Conservation (phyloP, 2,888 invertebrate species). For the Papilio elwesi region DNA sequence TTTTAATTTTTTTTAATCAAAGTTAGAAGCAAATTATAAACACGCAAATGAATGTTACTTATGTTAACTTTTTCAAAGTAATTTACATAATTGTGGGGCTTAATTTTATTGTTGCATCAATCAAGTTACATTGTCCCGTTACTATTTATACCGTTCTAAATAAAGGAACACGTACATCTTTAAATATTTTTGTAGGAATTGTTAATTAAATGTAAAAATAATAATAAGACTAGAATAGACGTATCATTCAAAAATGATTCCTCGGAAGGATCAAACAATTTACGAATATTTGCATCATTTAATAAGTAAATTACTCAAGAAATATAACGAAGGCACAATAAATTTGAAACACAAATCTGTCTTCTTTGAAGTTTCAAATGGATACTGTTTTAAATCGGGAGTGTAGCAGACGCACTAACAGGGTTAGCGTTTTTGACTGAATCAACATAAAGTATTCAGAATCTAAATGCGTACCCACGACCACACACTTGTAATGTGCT, state of each 20-base stretch:
- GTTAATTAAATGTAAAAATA: too few relatives aligned
- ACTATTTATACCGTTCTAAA: too few relatives aligned
- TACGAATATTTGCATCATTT: background rate
- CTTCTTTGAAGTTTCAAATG: conserved; percentile 34
- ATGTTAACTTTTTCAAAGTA: conserved; percentile 9
- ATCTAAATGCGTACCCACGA: conserved; percentile 73
- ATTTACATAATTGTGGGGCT: conserved; percentile 5
- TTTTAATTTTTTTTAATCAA: background rate
- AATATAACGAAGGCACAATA: background rate
- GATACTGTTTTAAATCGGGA: conserved; percentile 14
- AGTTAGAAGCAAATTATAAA: background rate
- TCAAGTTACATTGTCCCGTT: background rate
- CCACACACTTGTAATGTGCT: conserved; percentile 52
- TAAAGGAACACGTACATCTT: too few relatives aligned
- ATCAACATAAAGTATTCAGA: conserved; percentile 56
- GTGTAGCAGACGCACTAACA: conserved; percentile 30
- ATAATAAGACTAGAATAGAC: background rate
- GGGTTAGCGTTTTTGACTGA: conserved; percentile 34
- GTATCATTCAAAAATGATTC: too few relatives aligned
- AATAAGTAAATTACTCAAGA: background rate
- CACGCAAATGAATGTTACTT: conserved; percentile 3
- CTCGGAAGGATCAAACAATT: too few relatives aligned
- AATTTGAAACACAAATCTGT: conserved; percentile 20
- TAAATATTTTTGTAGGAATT: too few relatives aligned
- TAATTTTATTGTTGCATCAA: background rate